These are phyloP conservation scores for Rhineura floridana DNA, from an alignment of 2,113 vertebrate genomes.

Conservation along the genomic window DNA sequence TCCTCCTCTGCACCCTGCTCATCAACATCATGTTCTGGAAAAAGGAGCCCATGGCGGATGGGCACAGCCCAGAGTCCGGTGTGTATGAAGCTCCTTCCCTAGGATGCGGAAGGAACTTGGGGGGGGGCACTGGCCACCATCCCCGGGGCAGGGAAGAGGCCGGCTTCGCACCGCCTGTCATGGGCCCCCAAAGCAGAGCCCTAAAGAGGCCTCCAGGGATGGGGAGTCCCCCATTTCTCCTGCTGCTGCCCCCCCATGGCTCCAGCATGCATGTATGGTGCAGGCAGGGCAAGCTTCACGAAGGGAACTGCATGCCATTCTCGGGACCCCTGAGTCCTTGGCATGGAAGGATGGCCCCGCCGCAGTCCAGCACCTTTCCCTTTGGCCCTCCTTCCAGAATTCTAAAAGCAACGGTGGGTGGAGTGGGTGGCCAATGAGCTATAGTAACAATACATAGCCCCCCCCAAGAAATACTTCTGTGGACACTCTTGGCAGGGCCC, in stretches of 20 bases:
- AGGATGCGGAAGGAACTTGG: not conserved
- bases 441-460: too few species aligned
- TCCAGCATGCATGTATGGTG: not conserved
- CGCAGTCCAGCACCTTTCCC: too few species aligned
- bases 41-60: not conserved
- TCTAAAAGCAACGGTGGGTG: too few species aligned
- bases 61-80: not conserved
- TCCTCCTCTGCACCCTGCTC: slow-evolving; percentile 64
- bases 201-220: not conserved
- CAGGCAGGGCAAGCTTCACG: too few species aligned
- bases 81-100: not conserved
- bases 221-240: not conserved
- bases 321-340: too few species aligned
- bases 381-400: too few species aligned
- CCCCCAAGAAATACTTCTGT: too few species aligned
- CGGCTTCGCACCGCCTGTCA: not conserved
- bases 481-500: too few species aligned
- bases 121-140: not conserved
- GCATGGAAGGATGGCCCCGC: too few species aligned
- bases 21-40: slow-evolving; percentile 68
- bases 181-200: not conserved
- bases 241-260: not conserved
- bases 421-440: too few species aligned
- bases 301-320: too few species aligned
- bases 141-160: not conserved